Evolutionary conservation across 2,113 vertebrate species (phyloP).

Genomic region (Apodemus speciosus): DNA sequence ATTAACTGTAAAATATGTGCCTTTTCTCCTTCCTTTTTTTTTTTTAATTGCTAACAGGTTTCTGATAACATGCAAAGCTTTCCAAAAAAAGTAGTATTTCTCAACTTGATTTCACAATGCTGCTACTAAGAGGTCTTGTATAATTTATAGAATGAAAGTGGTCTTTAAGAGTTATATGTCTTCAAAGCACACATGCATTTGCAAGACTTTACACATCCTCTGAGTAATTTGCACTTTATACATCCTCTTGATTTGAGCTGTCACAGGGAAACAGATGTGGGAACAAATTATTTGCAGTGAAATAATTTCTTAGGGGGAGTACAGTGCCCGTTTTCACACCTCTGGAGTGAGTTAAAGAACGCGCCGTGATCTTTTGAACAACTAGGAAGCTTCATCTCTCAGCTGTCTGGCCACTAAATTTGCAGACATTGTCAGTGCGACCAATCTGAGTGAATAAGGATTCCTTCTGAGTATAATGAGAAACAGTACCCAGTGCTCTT

Average conservation of each 20-base stretch:
- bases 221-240: conserved; percentile 62
- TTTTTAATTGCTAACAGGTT: neutral
- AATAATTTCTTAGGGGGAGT: conserved; percentile 46
- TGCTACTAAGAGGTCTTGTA: neutral
- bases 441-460: neutral
- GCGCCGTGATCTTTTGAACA: conserved; percentile 15
- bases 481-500: neutral
- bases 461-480: neutral
- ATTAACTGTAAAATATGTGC: conserved; percentile 60
- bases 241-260: conserved; percentile 56
- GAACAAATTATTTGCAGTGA: conserved; percentile 69
- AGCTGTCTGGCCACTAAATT: conserved; percentile 19
- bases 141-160: conserved; percentile 40
- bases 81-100: conserved; percentile 32
- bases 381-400: conserved; percentile 33
- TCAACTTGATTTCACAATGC: conserved; percentile 52
- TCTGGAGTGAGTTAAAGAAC: conserved; percentile 30
- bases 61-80: conserved; percentile 53
- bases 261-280: conserved; percentile 66
- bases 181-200: conserved; percentile 23
- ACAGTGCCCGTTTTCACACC: conserved; percentile 61
- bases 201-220: conserved; percentile 36
- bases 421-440: conserved; percentile 27
- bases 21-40: neutral
- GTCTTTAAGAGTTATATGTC: neutral